phyloP scores from a whole-genome alignment of 2,113 vertebrate species.

The Aepyceros melampus region DNA sequence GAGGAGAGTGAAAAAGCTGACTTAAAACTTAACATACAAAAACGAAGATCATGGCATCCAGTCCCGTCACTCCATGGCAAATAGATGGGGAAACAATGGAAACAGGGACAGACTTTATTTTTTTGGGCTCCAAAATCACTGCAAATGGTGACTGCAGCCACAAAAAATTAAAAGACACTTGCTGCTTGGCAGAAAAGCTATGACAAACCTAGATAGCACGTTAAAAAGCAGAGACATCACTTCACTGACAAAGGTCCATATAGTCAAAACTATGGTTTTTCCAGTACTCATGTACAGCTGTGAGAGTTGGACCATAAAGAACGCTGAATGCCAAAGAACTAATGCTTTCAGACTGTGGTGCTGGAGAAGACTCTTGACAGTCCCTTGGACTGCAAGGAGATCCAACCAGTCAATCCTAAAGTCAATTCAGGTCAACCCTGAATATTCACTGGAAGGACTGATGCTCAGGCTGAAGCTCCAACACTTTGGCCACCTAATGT shows the following conservation, averaged over 20 bases:
- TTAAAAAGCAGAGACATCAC: background rate
- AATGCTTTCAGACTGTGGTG: background rate
- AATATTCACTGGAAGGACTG: background rate
- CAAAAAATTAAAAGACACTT: background rate
- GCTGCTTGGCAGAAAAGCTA: background rate
- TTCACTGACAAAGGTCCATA: background rate
- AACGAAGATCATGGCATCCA: background rate
- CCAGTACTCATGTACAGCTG: background rate
- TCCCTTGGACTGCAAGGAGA: background rate
- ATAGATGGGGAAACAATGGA: background rate
- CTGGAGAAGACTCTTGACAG: background rate
- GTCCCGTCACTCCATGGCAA: background rate
- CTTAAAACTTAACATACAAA: background rate
- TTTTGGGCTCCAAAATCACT: background rate
- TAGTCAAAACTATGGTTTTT: background rate
- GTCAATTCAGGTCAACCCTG: background rate
- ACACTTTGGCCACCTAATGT: background rate
- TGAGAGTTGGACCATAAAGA: background rate
- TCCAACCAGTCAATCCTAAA: background rate
- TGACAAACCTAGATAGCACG: background rate
- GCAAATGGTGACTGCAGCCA: background rate
- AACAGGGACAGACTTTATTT: background rate
- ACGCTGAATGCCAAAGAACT: background rate
- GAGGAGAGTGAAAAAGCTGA: background rate
- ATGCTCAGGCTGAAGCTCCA: background rate